A percentile compares a stretch with the other conserved stretches of the same genome.
Conservation (phyloP, 2,797 vertebrate genomes). For the Pyrocephalus nanus region DNA sequence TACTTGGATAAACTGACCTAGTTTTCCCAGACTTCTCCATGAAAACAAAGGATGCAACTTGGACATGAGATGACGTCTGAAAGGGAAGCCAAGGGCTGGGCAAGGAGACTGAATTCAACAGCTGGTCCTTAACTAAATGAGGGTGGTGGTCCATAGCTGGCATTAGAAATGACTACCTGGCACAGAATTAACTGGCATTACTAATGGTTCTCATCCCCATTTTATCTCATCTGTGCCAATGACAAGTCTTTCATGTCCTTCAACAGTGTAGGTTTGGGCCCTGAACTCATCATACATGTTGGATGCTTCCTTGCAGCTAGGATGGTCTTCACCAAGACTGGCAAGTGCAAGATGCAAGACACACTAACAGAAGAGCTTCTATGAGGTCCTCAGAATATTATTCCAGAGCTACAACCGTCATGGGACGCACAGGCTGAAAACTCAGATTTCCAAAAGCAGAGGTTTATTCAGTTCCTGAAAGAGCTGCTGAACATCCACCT, state of each 20-base stretch:
- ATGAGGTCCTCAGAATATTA: not conserved
- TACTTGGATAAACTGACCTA: slow-evolving; percentile 81
- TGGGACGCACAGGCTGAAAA: not conserved
- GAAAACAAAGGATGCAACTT: slow-evolving; percentile 66
- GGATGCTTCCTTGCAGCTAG: not conserved
- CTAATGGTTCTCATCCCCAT: not conserved
- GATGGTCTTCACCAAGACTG: not conserved
- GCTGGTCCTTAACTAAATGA: not conserved
- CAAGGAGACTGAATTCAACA: slow-evolving; percentile 4
- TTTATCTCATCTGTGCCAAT: not conserved
- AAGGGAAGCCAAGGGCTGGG: slow-evolving; percentile 10
- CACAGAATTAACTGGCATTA: not conserved
- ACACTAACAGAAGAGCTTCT: not conserved
- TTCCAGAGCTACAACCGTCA: not conserved
- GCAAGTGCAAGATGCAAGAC: not conserved
- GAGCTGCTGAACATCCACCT: not conserved
- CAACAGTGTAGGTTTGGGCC: rapidly evolving
- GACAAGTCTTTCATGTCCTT: not conserved
- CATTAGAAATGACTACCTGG: not conserved
- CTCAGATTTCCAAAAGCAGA: not conserved
- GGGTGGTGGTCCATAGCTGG: not conserved
- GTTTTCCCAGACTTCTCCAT: slow-evolving; percentile 70
- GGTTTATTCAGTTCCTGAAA: not conserved
- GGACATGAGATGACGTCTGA: slow-evolving; percentile 32
- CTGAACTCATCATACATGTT: not conserved